A percentile compares a stretch with the other conserved stretches of the same genome.
These are phyloP conservation scores for Siphamia tubifer DNA, from an alignment of 2,113 vertebrate genomes.

Conservation along the genomic window DNA sequence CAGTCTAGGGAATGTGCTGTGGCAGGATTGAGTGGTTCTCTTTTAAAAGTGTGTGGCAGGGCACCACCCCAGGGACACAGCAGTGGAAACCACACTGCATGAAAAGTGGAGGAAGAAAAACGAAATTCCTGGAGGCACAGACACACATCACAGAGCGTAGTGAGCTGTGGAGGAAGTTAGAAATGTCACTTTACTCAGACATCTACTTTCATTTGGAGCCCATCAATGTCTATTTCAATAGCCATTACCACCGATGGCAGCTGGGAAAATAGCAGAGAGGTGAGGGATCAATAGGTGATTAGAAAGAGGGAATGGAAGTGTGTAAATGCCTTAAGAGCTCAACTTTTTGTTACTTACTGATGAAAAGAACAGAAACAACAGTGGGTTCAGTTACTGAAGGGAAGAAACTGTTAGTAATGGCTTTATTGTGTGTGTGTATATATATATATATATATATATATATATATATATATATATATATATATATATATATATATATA, in stretches of 20 bases:
- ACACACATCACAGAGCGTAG: background rate
- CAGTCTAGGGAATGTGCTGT: background rate
- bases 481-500: no score
- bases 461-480: no score
- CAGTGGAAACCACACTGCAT: background rate
- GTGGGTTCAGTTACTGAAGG: no score
- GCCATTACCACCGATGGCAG: background rate
- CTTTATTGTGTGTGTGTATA: no score
- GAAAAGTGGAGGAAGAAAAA: background rate
- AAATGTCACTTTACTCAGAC: slow-evolving; percentile 34
- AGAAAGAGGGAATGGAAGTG: background rate
- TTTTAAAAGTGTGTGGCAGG: background rate
- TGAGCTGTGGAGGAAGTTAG: background rate
- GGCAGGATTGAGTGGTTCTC: background rate
- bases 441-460: no score
- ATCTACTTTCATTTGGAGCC: slow-evolving; percentile 37
- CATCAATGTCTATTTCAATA: slow-evolving; percentile 21
- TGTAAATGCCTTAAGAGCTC: background rate
- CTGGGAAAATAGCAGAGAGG: background rate
- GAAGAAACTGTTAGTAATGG: no score
- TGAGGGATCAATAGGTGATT: slow-evolving; percentile 26
- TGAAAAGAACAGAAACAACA: background rate
- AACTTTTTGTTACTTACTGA: background rate
- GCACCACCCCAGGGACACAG: background rate
- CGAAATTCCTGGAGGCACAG: background rate